phyloP scores from a whole-genome alignment of 2,113 vertebrate genomes.

The Clarias magur region DNA sequence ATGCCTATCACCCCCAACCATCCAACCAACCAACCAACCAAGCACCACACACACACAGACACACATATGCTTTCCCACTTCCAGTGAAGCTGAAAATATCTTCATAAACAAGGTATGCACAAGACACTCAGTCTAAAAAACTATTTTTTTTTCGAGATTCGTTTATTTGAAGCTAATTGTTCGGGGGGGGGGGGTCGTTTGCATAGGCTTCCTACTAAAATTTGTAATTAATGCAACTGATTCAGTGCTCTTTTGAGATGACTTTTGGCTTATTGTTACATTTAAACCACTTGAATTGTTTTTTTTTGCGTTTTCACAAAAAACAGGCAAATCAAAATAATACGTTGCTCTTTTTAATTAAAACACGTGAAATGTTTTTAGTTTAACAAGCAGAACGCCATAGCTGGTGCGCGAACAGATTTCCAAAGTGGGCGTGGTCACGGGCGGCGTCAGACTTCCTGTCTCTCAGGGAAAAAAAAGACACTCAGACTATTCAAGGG shows the following conservation, averaged over 20 bases:
- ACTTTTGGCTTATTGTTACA: not conserved
- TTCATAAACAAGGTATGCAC: conserved; percentile 11
- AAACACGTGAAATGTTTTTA: not conserved
- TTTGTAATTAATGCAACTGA: not conserved
- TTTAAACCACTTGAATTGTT: not conserved
- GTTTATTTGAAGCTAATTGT: not conserved
- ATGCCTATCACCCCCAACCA: conserved; percentile 15
- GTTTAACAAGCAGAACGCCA: not conserved
- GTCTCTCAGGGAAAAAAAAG: not conserved
- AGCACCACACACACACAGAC: not conserved
- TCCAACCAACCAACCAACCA: not conserved
- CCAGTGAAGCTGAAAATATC: conserved; percentile 15
- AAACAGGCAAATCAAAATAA: not conserved
- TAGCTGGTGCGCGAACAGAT: not conserved
- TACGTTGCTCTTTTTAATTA: not conserved
- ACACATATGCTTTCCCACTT: not conserved
- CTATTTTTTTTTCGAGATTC: not conserved
- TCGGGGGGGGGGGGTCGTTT: not conserved
- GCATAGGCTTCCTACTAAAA: not conserved
- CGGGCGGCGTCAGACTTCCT: conserved; percentile 18
- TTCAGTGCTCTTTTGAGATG: not conserved
- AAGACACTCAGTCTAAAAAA: not conserved
- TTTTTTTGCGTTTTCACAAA: not conserved
- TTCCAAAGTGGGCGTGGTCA: conserved; percentile 29
- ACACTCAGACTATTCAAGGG: not conserved